These are phyloP conservation scores for Sebastes schlegelii DNA, from an alignment of 2,113 vertebrate genomes.

Conservation along the genomic window DNA sequence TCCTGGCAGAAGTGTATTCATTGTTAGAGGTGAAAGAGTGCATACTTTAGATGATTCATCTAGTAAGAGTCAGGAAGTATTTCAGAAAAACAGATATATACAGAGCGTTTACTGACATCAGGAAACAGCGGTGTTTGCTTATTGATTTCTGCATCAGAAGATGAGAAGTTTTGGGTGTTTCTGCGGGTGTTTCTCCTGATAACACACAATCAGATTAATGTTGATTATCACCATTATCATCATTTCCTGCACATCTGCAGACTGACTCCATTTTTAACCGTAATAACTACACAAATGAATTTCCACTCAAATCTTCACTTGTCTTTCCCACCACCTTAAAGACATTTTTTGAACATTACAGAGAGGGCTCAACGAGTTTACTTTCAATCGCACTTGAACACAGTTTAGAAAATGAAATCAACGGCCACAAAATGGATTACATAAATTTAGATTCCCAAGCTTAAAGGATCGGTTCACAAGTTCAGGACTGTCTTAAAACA, in stretches of 20 bases:
- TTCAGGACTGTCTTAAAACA: too few relatives aligned
- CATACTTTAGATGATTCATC: background rate
- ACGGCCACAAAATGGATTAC: background rate
- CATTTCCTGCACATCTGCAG: background rate
- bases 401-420: background rate
- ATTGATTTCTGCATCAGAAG: background rate
- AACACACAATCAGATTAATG: background rate
- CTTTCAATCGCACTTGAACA: background rate
- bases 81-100: background rate
- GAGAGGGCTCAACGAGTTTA: too few relatives aligned
- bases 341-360: background rate
- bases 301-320: background rate
- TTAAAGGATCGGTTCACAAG: too few relatives aligned
- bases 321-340: background rate
- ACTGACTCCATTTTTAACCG: background rate
- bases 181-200: background rate
- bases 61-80: background rate
- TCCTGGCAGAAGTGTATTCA: too few relatives aligned
- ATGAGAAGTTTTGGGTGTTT: background rate
- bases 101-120: background rate
- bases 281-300: background rate
- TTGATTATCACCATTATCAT: background rate
- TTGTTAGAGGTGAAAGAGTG: too few relatives aligned
- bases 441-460: too few relatives aligned
- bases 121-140: background rate